Evolutionary conservation across 2,113 vertebrate species (phyloP).

Genomic region (Indri indri): DNA sequence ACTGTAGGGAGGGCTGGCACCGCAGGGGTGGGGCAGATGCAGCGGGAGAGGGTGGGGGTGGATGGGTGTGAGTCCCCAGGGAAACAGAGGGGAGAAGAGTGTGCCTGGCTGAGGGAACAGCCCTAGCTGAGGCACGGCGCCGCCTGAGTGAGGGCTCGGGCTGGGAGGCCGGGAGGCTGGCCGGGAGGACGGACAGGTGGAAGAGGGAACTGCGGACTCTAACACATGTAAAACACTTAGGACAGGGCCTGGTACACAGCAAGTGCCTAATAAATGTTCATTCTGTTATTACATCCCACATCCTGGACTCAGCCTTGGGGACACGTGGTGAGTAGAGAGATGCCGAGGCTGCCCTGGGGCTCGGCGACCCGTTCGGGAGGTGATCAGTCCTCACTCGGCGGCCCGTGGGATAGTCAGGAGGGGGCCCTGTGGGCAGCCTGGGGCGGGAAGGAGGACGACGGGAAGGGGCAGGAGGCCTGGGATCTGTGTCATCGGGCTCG

Average conservation of each 20-base stretch:
- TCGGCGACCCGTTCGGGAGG: neutral
- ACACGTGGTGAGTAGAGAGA: accelerated
- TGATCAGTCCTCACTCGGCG: neutral
- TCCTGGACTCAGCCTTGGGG: neutral
- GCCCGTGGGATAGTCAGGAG: neutral
- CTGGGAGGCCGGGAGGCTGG: neutral
- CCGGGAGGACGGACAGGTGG: neutral
- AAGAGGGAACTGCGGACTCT: neutral
- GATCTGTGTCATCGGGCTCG: accelerated
- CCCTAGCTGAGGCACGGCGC: accelerated
- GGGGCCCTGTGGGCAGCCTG: neutral
- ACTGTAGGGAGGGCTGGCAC: accelerated
- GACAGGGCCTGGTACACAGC: neutral
- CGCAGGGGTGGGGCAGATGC: neutral
- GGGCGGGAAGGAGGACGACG: too few species aligned
- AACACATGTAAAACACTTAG: accelerated
- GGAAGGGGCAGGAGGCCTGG: accelerated
- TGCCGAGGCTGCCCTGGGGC: neutral
- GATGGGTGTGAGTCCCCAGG: neutral
- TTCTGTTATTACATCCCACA: accelerated
- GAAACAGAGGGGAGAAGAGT: too few species aligned
- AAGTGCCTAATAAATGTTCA: neutral
- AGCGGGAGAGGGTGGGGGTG: accelerated
- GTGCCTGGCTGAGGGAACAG: neutral
- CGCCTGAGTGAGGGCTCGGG: neutral